Conservation (phyloP, 2,888 invertebrate genomes). For the Sepiola atlantica region DNA sequence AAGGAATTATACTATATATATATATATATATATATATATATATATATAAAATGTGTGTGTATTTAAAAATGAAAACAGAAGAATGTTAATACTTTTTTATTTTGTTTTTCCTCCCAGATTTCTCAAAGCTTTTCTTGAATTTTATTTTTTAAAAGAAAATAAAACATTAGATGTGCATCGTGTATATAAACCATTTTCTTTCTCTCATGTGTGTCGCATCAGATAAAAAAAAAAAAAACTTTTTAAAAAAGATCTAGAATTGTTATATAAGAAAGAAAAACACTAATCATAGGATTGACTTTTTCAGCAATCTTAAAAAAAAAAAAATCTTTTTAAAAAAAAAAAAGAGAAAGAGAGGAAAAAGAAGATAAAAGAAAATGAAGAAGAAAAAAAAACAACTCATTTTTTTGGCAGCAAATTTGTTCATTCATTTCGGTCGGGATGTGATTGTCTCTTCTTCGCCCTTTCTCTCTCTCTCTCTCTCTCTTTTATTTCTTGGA, state of each 20-base stretch:
- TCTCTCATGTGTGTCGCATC: not conserved
- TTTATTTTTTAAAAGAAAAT: not conserved
- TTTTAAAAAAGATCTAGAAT: not conserved
- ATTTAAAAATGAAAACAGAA: not conserved
- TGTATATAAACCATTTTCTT: not conserved
- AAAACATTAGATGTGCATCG: not conserved
- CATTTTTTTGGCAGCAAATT: slow-evolving; percentile 22
- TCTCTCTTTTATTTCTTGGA: too few relatives aligned
- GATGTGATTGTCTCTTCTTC: not conserved
- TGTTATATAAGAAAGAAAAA: not conserved
- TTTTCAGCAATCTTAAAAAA: not conserved
- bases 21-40: too few relatives aligned
- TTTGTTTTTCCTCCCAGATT: not conserved
- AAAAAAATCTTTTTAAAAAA: not conserved
- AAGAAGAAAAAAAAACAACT: not conserved
- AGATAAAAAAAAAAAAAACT: not conserved
- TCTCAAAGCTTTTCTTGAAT: not conserved
- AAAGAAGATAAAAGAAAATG: not conserved
- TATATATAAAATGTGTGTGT: not conserved
- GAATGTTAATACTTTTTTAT: not conserved
- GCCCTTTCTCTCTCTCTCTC: not conserved
- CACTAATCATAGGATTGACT: not conserved
- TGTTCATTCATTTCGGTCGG: not conserved
- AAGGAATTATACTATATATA: too few relatives aligned
- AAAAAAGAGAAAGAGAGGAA: not conserved